Evolutionary conservation across 1,140 invertebrate genomes (phyloP).

Genomic region (Dreissena polymorpha): DNA sequence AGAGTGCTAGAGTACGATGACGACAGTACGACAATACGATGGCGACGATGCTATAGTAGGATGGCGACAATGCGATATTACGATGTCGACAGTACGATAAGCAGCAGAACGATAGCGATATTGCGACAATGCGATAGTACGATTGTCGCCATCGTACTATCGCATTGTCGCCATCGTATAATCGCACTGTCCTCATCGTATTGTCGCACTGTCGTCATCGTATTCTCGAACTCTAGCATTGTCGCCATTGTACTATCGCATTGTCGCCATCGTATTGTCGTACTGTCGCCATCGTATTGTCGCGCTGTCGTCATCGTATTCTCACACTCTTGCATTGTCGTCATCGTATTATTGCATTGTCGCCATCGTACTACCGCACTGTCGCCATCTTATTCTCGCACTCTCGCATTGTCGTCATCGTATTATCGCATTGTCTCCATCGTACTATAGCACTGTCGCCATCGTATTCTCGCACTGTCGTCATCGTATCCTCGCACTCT

Average conservation of each 20-base stretch:
- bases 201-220: not conserved
- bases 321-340: no score
- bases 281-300: no score
- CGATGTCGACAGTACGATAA: not conserved
- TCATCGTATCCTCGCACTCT: no score
- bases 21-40: constrained; percentile 4
- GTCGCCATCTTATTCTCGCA: no score
- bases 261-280: not conserved
- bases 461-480: no score
- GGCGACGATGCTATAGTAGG: not conserved
- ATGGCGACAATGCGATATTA: not conserved
- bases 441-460: no score
- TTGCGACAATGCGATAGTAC: constrained; percentile 6
- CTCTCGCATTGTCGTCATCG: no score
- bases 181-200: not conserved
- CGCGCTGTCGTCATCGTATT: no score
- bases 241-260: constrained; percentile 2
- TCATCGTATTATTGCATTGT: no score
- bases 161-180: not conserved
- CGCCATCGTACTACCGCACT: no score
- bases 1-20: not conserved
- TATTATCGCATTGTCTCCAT: no score
- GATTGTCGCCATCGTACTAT: constrained; percentile 2
- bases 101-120: not conserved
- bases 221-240: not conserved